phyloP scores from a whole-genome alignment of 2,797 vertebrate genomes.

The Babyrousa celebensis region DNA sequence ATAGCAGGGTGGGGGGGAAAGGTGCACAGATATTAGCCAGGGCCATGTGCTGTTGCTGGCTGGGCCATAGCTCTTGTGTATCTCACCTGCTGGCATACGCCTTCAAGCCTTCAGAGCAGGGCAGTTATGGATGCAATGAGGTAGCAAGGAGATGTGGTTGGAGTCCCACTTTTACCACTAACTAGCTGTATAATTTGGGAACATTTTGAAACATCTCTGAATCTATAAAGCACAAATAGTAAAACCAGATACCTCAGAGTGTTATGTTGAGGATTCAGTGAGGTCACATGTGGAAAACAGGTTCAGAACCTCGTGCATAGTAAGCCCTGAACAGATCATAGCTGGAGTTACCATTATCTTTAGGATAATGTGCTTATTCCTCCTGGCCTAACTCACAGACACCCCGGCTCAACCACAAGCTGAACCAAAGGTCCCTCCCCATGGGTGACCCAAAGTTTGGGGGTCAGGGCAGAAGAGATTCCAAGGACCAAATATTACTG shows the following conservation, averaged over 20 bases:
- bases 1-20: neutral
- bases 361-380: neutral
- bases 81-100: neutral
- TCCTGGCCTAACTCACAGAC: neutral
- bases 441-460: neutral
- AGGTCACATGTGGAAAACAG: neutral
- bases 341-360: neutral
- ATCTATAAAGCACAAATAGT: conserved; percentile 25
- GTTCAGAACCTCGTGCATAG: neutral
- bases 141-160: neutral
- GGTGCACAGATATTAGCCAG: too few species aligned
- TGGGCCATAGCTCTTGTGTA: neutral
- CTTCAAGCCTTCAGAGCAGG: neutral
- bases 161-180: neutral
- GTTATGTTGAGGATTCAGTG: neutral
- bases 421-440: neutral
- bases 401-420: neutral
- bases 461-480: neutral
- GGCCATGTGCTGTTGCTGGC: neutral
- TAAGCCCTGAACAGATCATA: neutral
- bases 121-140: neutral
- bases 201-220: neutral
- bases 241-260: neutral
- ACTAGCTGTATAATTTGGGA: neutral
- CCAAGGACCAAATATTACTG: neutral